phyloP scores from a whole-genome alignment of 30 jellyfish, hydroid and myxozoan genomes.

The Aurelia aurita region DNA sequence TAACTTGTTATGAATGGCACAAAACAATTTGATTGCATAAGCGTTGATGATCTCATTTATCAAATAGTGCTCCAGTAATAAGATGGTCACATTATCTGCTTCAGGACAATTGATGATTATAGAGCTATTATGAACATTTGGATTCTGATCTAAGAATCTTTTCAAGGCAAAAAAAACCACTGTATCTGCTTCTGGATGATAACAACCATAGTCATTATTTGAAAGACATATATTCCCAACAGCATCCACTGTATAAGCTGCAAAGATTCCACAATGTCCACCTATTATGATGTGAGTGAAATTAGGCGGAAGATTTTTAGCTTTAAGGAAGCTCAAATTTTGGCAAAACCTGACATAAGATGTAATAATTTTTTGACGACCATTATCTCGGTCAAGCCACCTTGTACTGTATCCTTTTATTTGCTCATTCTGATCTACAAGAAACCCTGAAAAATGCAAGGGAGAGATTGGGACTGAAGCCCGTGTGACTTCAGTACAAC shows the following conservation, averaged over 20 bases:
- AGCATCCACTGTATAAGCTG: constrained; percentile 16
- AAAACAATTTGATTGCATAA: constrained; percentile 1
- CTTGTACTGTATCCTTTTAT: constrained; percentile 39
- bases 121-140: constrained; percentile 12
- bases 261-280: constrained; percentile 35
- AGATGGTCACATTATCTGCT: constrained; percentile 54
- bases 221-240: constrained; percentile 7
- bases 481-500: constrained; percentile 51
- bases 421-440: constrained; percentile 16
- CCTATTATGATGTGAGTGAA: constrained; percentile 45
- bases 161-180: constrained; percentile 56
- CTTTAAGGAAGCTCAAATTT: background rate
- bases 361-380: constrained; percentile 38
- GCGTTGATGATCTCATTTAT: background rate
- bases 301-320: constrained; percentile 29
- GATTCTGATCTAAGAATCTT: constrained; percentile 12
- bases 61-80: constrained; percentile 41
- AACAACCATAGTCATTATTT: constrained; percentile 35
- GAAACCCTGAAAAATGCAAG: constrained; percentile 29
- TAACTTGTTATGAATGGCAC: constrained; percentile 34
- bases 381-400: too few species aligned
- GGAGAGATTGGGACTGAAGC: constrained; percentile 51
- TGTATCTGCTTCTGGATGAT: constrained; percentile 65
- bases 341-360: constrained; percentile 43
- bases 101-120: constrained; percentile 53